A percentile compares a stretch with the other conserved stretches of the same genome.
phyloP scores from a whole-genome alignment of 1,140 invertebrate species.

The Diorhabda carinulata region DNA sequence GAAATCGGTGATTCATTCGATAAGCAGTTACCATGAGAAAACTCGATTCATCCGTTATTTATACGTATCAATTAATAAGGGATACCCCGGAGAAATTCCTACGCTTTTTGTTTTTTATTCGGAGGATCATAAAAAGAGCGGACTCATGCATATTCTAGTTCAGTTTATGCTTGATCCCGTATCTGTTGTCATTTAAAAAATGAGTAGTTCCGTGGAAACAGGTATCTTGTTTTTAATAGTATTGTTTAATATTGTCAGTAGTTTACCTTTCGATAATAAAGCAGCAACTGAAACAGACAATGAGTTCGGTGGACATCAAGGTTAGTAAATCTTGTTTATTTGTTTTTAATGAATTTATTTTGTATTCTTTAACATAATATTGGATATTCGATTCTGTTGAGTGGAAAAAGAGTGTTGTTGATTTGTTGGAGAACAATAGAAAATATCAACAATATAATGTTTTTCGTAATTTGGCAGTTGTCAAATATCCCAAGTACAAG shows the following conservation, averaged over 20 bases:
- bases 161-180: neutral
- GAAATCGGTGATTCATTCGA: neutral
- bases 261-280: neutral
- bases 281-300: neutral
- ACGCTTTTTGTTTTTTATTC: neutral
- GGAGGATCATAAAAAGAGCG: neutral
- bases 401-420: no score
- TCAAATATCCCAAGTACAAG: no score
- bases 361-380: no score
- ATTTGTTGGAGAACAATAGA: no score
- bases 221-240: neutral
- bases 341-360: neutral
- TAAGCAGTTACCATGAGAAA: neutral
- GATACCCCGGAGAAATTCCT: neutral
- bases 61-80: neutral
- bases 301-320: neutral
- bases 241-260: neutral
- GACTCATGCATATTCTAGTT: neutral
- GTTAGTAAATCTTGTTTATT: neutral
- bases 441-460: no score
- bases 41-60: neutral
- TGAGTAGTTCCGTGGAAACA: neutral
- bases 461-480: no score
- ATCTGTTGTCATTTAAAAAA: neutral
- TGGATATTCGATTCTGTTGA: no score